Evolutionary conservation across 2,797 vertebrate species (phyloP).

Genomic region (Poeciliopsis paucimaculata): DNA sequence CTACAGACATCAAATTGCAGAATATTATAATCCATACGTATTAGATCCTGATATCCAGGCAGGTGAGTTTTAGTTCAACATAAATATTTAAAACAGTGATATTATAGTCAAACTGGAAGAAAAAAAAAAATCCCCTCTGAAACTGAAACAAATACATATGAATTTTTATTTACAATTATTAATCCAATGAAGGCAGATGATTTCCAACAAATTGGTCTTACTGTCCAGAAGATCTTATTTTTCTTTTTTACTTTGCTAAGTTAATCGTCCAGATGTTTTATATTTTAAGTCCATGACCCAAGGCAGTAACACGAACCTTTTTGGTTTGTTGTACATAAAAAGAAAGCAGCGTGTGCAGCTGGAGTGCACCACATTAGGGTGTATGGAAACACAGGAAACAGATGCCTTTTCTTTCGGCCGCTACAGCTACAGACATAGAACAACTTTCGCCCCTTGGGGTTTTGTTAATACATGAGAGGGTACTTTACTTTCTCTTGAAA

Average conservation of each 20-base stretch:
- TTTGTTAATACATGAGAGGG: constrained; percentile 63
- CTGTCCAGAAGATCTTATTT: not conserved
- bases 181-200: not conserved
- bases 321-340: constrained; percentile 55
- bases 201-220: not conserved
- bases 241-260: not conserved
- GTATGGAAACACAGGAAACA: constrained; percentile 85
- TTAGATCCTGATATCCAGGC: constrained; percentile 91
- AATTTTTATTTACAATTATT: not conserved
- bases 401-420: constrained; percentile 82
- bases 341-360: constrained; percentile 68
- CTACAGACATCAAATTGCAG: constrained; percentile 87
- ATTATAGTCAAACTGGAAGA: not conserved
- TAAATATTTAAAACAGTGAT: not conserved
- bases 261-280: not conserved
- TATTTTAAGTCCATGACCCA: constrained; percentile 23
- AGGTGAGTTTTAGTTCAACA: constrained; percentile 79
- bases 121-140: not conserved
- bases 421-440: constrained; percentile 79
- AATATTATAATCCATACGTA: constrained; percentile 91
- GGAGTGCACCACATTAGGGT: constrained; percentile 65
- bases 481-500: constrained; percentile 71
- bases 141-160: not conserved
- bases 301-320: constrained; percentile 39
- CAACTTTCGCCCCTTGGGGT: constrained; percentile 80